Evolutionary conservation across 2,888 invertebrate species (phyloP).

Genomic region (Hyalella azteca): DNA sequence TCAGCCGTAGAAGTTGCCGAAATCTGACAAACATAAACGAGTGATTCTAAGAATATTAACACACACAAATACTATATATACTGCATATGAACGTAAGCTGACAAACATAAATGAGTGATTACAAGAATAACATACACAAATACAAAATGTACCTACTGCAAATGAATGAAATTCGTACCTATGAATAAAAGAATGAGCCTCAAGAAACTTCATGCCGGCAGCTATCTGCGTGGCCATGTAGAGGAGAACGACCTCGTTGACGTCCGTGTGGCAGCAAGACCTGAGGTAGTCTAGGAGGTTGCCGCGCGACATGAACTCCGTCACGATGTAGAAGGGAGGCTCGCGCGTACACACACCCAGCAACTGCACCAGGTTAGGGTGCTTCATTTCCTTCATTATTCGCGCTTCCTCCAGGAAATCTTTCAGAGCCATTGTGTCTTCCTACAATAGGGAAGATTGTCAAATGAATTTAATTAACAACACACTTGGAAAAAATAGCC

Average conservation of each 20-base stretch:
- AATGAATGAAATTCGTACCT: conserved; percentile 65
- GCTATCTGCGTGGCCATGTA: conserved; percentile 99
- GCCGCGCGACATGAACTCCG: conserved; percentile 98
- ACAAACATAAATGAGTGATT: too few relatives aligned
- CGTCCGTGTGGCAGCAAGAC: conserved; percentile 81
- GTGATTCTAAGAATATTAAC: too few relatives aligned
- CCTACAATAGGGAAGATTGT: conserved; percentile 65
- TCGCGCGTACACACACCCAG: conserved; percentile 98
- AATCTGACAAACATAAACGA: too few relatives aligned
- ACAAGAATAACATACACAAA: not conserved
- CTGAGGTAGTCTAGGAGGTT: conserved; percentile 96
- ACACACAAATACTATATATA: not conserved
- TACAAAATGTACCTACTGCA: too few relatives aligned
- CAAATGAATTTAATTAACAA: too few relatives aligned
- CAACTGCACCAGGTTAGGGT: conserved; percentile 96
- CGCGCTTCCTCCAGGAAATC: conserved; percentile 99
- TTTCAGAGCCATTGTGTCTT: conserved; percentile 99
- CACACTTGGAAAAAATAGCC: too few relatives aligned
- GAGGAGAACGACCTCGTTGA: conserved; percentile 94
- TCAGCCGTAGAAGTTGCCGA: too few relatives aligned
- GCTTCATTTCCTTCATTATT: conserved; percentile 99
- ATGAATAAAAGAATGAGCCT: conserved; percentile 94
- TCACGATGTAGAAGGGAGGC: conserved; percentile 99
- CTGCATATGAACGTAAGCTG: too few relatives aligned
- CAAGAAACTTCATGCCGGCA: conserved; percentile 97